Evolutionary conservation across 2,113 vertebrate species (phyloP), one percentile per base, ranked within the genome.

Genomic region (Siphamia tubifer): DNA sequence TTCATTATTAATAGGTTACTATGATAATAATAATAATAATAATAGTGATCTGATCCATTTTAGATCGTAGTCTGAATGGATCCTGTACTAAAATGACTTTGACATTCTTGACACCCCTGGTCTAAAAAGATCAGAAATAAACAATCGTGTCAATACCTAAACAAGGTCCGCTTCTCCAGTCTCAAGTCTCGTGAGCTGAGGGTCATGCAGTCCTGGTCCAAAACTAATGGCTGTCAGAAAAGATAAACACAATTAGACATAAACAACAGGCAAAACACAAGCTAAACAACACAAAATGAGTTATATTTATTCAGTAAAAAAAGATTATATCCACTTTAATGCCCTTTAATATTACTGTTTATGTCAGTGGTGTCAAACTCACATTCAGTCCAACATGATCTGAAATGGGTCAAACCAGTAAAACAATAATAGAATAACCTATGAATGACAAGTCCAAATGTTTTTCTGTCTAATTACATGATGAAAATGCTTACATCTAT

Each of bases 121-220:
- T 48, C 45, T 48, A 27, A 27, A n/a, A 7, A 30, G 24, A 48
- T 30, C n/a, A 17, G 30, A 48, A 34, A 8, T n/a, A n/a, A n/a
- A n/a, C n/a, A n/a, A n/a, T n/a, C n/a, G n/a, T n/a, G 7, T 38
- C 42, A 21, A 19, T 79, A 98, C 97, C 97, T 93, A 83, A 99
- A 99, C 88, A 99, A 90, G 56, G 97, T 98, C 23, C 97, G 94
- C 71, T 94, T 98, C 75, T 99, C 97, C 64, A 99, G 87, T 35
- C 97, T 91, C 39, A 99, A 82, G 68, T 97, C 94, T 79, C 96
- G 90, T 4, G 95, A 95, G 45, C 94, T 95, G 79, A 99, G 87
- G 69, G 97, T 96, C 60, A 95, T 89, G 49, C 96, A 98, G 92
- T 98, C 97, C 75, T 99, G 97, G 45, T 98, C 95, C 83, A 98